Evolutionary conservation across 2,888 invertebrate genomes (phyloP), one percentile per base, ranked within the genome.

Genomic region (Caenorhabditis panamensis): DNA sequence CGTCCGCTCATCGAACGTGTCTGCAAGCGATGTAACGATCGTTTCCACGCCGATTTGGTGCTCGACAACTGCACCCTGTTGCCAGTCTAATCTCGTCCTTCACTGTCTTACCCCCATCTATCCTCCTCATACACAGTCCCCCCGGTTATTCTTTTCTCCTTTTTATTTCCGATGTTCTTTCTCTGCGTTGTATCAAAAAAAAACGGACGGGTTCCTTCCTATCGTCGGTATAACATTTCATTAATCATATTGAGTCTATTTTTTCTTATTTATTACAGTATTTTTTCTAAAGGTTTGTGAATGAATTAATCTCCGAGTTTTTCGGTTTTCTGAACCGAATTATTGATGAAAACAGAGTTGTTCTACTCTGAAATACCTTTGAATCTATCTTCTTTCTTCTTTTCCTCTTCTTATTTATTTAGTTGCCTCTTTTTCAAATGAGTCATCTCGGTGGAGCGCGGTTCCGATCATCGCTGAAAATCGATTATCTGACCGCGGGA

Each of bases 1-100:
- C 79, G 61, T 0, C 18, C 0, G 9, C 20, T 66, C 4, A 31
- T 75, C 20, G 79, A 80, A 41, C 51, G 75, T 47, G 59, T 80
- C 24, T 80, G 75, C 47, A 80, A 69, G 47, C 37, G 79, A 37
- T 75, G 69, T 31, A 44, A 53, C 8, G 58, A 69, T n/a, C 26
- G 49, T 36, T 61, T 44, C 41, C 31, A 68, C 36, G 79, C 44
- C 2, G 75, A 80, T 1, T 22, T 80, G 59, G 75, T 80, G 20
- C 61, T 73, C 24, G 75, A 75, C 26, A 80, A 69, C 22, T 24
- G 5, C 24, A 13, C 16, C 24, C 11, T 8, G 1, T 13, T 20
- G 20, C 49, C 20, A 9, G 5, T 20, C 49, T 49, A 20, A 24
- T 53, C 22, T 26, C 26, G 13, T 28, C n/a, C n/a, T 28, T 1